Evolutionary conservation across 2,888 invertebrate genomes (phyloP).

Genomic region (Leptothorax acervorum): DNA sequence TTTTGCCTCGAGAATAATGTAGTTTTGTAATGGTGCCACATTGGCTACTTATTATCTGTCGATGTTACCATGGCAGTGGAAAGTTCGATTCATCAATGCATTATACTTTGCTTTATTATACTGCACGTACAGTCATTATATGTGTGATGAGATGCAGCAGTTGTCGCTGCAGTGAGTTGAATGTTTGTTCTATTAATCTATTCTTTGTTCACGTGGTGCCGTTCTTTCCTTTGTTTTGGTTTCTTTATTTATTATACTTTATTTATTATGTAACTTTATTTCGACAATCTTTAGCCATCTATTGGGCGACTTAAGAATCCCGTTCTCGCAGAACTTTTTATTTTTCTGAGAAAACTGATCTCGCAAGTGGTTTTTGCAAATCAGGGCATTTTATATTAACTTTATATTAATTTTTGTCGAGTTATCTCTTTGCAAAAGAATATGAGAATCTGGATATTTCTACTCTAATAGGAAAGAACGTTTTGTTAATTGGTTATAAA

Average conservation of each 20-base stretch:
- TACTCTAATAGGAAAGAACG: not conserved
- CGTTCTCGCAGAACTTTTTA: no score
- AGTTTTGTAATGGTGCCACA: not conserved
- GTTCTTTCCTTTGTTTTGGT: not conserved
- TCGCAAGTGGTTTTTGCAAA: no score
- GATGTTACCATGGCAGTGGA: not conserved
- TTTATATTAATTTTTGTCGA: no score
- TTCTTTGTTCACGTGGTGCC: not conserved
- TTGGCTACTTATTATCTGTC: not conserved
- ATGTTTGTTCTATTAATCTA: not conserved
- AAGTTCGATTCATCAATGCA: not conserved
- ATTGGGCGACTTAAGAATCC: no score
- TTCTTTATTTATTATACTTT: not conserved
- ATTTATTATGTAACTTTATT: no score
- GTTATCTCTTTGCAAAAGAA: no score
- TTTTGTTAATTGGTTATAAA: not conserved
- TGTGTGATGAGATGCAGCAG: not conserved
- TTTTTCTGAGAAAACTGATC: no score
- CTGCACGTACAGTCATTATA: not conserved
- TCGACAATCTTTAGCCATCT: no score
- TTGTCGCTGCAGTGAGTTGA: not conserved
- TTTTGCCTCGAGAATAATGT: not conserved
- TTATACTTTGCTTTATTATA: not conserved
- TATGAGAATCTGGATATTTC: no score
- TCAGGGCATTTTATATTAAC: no score